Evolutionary conservation across 1,140 invertebrate genomes (phyloP), one percentile per base, ranked within the genome.

Genomic region (Drosophila bocqueti): DNA sequence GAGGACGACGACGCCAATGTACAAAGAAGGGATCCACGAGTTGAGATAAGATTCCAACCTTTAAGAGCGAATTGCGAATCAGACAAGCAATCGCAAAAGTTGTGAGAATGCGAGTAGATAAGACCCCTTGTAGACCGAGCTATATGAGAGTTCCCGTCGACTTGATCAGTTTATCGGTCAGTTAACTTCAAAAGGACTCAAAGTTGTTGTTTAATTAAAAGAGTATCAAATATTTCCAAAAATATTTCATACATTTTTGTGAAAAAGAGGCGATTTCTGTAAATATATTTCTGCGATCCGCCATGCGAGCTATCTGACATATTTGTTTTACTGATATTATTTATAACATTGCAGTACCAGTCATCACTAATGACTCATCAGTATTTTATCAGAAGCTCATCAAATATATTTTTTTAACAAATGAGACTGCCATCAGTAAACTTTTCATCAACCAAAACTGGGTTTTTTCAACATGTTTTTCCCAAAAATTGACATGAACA

Each of bases 11-110:
- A 40, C 69, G 69, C 24, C 69, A 74, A 75, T 36, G 38, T 64
- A 49, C 42, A 50, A 64, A 75, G 24, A 47, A 47, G 49, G 55
- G 71, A 72, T 72, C 69, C 67, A 72, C 69, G 45, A 52, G 46
- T 58, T 29, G 24, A 46, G 67, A 73, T 73, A 61, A 73, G 46
- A 52, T 24, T 13, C 21, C 36, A 36, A 36, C 16, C 36, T 60
- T 72, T 42, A 16, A 60, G 29, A 50, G 31, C 45, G 45, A 57
- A 60, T 59, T 72, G 43, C 29, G 46, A 47, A 61, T 73, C 52
- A 38, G 29, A n/a, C 40, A 46, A 50, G 49, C 45, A 55, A 71
- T 55, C 49, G 49, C 34, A 46, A 40, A 34, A 21, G 29, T 15
- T 43, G 13, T 42, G 13, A 57, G 46, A 73, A 73, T 73, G 67